Conservation (phyloP, 2,888 invertebrate species). For the Drymonia ruficornis region DNA sequence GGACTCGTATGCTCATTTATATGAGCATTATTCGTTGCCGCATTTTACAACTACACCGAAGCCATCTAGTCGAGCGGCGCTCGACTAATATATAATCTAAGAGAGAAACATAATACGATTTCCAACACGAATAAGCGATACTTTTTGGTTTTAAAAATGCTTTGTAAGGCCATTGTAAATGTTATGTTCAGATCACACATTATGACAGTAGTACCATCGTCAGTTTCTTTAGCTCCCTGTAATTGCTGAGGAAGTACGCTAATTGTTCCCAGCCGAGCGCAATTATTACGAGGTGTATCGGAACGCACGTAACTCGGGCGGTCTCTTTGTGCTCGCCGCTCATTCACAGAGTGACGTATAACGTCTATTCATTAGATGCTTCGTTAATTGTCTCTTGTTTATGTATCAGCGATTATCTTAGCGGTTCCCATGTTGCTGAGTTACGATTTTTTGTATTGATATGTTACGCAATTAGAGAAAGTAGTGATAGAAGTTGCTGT, state of each 20-base stretch:
- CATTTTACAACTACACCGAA: too few relatives aligned
- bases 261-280: constrained; percentile 58
- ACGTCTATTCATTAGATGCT: constrained; percentile 58
- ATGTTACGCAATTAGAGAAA: background rate
- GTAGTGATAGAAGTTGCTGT: too few relatives aligned
- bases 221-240: constrained; percentile 38
- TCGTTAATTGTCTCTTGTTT: constrained; percentile 49
- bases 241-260: constrained; percentile 55
- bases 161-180: too few relatives aligned
- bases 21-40: too few relatives aligned
- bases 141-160: too few relatives aligned
- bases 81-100: too few relatives aligned
- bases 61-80: too few relatives aligned
- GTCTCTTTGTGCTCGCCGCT: constrained; percentile 64
- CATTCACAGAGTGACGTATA: constrained; percentile 59
- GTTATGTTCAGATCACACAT: too few relatives aligned
- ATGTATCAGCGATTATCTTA: constrained; percentile 35
- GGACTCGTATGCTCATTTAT: too few relatives aligned
- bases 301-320: constrained; percentile 50
- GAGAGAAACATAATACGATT: too few relatives aligned
- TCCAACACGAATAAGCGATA: too few relatives aligned
- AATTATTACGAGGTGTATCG: constrained; percentile 59
- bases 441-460: constrained; percentile 25
- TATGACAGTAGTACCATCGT: too few relatives aligned
- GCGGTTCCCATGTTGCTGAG: constrained; percentile 33